Evolutionary conservation across 2,797 vertebrate species (phyloP).

Genomic region (Orientallactaga sibirica): DNA sequence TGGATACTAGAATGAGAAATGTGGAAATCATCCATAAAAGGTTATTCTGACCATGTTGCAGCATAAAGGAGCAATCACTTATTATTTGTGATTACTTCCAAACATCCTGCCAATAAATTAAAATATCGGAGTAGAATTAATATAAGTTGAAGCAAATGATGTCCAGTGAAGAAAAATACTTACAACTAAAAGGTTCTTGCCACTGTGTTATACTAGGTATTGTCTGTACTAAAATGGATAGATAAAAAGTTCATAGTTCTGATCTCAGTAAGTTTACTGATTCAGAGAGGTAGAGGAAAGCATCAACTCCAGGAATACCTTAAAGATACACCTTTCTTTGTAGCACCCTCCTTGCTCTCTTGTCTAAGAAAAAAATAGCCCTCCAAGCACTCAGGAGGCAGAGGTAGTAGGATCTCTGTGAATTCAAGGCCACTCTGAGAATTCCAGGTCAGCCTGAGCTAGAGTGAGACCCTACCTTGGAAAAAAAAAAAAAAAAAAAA

Average conservation of each 20-base stretch:
- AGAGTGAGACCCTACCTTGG: too few relatives aligned
- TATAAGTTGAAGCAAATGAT: slow-evolving; percentile 60
- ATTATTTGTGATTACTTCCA: slow-evolving; percentile 26
- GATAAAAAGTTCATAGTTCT: slow-evolving; percentile 2
- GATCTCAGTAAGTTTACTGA: not conserved
- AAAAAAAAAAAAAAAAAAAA: not conserved
- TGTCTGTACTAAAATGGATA: not conserved
- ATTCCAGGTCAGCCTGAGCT: too few relatives aligned
- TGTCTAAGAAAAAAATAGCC: slow-evolving; percentile 10
- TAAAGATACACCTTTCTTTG: not conserved
- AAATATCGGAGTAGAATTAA: slow-evolving; percentile 14
- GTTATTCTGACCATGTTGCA: slow-evolving; percentile 14
- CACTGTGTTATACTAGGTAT: slow-evolving; percentile 13
- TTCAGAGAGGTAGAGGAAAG: slow-evolving; percentile 33
- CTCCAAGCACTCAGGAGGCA: too few relatives aligned
- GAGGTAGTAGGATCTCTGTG: too few relatives aligned
- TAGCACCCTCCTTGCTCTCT: not conserved
- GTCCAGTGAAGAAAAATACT: not conserved
- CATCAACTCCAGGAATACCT: not conserved
- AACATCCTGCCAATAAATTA: not conserved
- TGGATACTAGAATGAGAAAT: not conserved
- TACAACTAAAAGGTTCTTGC: slow-evolving; percentile 11
- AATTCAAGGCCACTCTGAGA: too few relatives aligned
- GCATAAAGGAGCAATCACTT: slow-evolving; percentile 4
- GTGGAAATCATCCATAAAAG: slow-evolving; percentile 24